Evolutionary conservation across 2,113 vertebrate species (phyloP).

Genomic region (Leptobrachium ailaonicum): DNA sequence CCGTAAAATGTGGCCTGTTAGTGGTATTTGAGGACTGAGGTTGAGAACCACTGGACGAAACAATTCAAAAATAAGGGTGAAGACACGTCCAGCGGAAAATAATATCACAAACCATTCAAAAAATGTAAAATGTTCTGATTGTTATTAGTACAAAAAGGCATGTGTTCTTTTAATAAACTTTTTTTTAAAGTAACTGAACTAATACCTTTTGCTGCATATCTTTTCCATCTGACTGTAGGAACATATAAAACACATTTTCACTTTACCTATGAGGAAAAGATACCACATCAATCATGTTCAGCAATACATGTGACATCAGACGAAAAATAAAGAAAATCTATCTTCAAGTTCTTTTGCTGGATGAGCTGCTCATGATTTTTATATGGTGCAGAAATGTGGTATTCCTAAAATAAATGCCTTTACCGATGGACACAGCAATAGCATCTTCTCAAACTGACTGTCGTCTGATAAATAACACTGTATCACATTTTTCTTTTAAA

Average conservation of each 20-base stretch:
- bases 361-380: not conserved
- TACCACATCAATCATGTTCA: slow-evolving; percentile 31
- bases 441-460: not conserved
- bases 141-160: too few relatives aligned
- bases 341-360: not conserved
- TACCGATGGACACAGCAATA: slow-evolving; percentile 4
- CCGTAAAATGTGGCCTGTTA: too few relatives aligned
- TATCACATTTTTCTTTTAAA: slow-evolving; percentile 14
- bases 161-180: not conserved
- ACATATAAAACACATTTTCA: slow-evolving; percentile 31
- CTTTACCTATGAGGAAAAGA: slow-evolving; percentile 16
- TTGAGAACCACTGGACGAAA: too few relatives aligned
- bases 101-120: too few relatives aligned
- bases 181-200: not conserved
- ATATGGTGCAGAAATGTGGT: slow-evolving; percentile 13
- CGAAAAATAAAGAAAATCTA: not conserved
- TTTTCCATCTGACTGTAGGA: slow-evolving; percentile 24
- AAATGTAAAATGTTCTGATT: too few relatives aligned
- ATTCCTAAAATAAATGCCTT: slow-evolving; percentile 8
- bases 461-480: slow-evolving; percentile 7
- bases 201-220: slow-evolving; percentile 21
- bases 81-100: too few relatives aligned
- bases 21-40: too few relatives aligned
- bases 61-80: too few relatives aligned
- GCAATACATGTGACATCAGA: slow-evolving; percentile 4